These are phyloP conservation scores for Hypotaenidia okinawae DNA, from an alignment of 2,797 vertebrate genomes.

Conservation along the genomic window DNA sequence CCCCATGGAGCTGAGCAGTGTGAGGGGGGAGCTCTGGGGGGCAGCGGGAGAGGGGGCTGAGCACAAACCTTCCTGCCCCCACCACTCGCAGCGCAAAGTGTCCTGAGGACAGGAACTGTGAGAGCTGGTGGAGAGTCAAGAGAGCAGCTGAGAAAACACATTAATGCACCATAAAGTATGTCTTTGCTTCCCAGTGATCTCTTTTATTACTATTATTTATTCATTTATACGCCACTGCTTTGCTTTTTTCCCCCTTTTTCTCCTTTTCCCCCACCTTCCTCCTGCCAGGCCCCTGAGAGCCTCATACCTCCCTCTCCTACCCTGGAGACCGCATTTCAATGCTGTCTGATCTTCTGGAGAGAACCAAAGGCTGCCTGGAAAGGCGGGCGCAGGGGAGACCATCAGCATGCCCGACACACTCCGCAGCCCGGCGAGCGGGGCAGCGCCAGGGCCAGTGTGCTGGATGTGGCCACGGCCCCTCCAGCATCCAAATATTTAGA, in stretches of 20 bases:
- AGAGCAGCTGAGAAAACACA: constrained; percentile 71
- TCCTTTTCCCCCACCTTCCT: background rate
- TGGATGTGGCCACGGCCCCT: background rate
- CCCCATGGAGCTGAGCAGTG: rapidly evolving
- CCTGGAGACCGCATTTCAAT: constrained; percentile 37
- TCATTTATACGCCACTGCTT: constrained; percentile 34
- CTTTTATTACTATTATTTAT: constrained; percentile 64
- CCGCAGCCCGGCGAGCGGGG: background rate
- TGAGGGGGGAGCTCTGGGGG: background rate
- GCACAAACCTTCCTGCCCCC: background rate
- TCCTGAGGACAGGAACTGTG: constrained; percentile 47
- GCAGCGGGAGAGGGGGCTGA: background rate
- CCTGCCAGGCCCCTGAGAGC: constrained; percentile 6
- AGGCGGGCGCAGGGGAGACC: background rate
- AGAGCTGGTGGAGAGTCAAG: constrained; percentile 29
- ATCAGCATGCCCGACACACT: constrained; percentile 15
- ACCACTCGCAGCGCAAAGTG: background rate
- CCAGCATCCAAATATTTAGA: constrained; percentile 56
- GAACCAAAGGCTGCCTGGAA: background rate
- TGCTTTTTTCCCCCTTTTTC: background rate
- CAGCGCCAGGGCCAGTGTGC: background rate
- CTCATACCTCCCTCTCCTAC: constrained; percentile 37
- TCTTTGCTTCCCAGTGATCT: constrained; percentile 61
- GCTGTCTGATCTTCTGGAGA: background rate
- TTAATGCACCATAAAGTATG: constrained; percentile 65